A percentile compares a stretch with the other conserved stretches of the same genome.
Evolutionary conservation across 1,140 invertebrate genomes (phyloP).

Genomic region (Drosophila melanogaster): Release_6_plus_ISO1_MT NT_033777.3:21948001-21948500

Average conservation of each 20-base stretch:
- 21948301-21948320: constrained; percentile 4
- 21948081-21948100: background rate
- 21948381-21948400: constrained; percentile 47
- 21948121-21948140: background rate
- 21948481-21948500: constrained; percentile 44
- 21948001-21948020: constrained; percentile 5
- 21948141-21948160: constrained; percentile 63
- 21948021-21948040: background rate
- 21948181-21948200: constrained; percentile 42
- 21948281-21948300: constrained; percentile 1
- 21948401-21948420: constrained; percentile 76
- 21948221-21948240: constrained; percentile 39
- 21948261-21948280: constrained; percentile 74
- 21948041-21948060: background rate
- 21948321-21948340: constrained; percentile 9
- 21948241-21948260: constrained; percentile 59
- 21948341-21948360: constrained; percentile 28
- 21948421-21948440: constrained; percentile 80
- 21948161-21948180: constrained; percentile 62
- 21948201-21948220: constrained; percentile 38
- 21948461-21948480: constrained; percentile 60
- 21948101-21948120: background rate
- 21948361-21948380: constrained; percentile 45
- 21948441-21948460: constrained; percentile 66
- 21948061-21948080: constrained; percentile 6